A percentile compares a stretch with the other conserved stretches of the same genome.
phyloP scores from a whole-genome alignment of 2,113 vertebrate species.

The Barbus barbus region DNA sequence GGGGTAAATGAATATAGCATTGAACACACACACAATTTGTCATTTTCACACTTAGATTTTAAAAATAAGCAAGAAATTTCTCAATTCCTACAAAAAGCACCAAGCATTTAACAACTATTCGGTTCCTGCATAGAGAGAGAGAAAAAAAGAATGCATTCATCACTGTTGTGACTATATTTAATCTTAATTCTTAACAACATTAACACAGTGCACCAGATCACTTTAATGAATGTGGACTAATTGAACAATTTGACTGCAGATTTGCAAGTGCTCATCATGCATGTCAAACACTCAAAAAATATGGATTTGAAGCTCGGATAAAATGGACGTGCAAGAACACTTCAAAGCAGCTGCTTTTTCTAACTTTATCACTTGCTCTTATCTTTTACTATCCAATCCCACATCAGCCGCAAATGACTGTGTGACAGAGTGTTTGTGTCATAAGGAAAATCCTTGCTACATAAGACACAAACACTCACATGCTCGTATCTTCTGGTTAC shows the following conservation, averaged over 20 bases:
- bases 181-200: neutral
- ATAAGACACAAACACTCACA: constrained; percentile 33
- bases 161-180: neutral
- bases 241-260: constrained; percentile 20
- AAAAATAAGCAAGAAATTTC: no score
- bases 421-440: constrained; percentile 4
- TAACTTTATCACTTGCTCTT: neutral
- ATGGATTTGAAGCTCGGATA: neutral
- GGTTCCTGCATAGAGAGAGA: neutral
- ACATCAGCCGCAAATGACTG: neutral
- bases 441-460: constrained; percentile 2
- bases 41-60: no score
- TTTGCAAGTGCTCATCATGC: constrained; percentile 7
- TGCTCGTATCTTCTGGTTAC: constrained; percentile 38
- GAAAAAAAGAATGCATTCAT: neutral
- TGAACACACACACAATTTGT: neutral
- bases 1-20: neutral
- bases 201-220: constrained; percentile 25
- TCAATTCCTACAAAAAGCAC: neutral
- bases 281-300: neutral
- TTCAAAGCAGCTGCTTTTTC: constrained; percentile 8
- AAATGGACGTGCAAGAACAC: neutral
- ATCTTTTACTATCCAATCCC: neutral
- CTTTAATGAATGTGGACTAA: constrained; percentile 26
- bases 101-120: neutral